Percentiles rank a stretch among this genome's conserved stretches.
Evolutionary conservation across 2,888 invertebrate genomes (phyloP).

Genomic region (Pinctada fucata): DNA sequence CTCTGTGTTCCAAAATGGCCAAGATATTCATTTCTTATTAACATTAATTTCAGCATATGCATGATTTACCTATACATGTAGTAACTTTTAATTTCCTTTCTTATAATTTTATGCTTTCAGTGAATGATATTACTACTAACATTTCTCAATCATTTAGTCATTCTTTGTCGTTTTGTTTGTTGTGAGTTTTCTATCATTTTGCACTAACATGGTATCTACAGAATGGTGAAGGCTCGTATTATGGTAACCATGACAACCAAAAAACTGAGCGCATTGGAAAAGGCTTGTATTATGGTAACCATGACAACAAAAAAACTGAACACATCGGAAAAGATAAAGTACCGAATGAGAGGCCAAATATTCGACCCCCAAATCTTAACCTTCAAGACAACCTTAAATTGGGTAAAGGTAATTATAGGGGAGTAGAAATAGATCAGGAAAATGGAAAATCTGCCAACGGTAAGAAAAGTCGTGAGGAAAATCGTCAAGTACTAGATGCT

Average conservation of each 20-base stretch:
- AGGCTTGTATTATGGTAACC: background rate
- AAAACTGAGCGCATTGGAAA: background rate
- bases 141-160: background rate
- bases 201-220: background rate
- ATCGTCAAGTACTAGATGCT: background rate
- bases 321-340: conserved; percentile 4
- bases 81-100: background rate
- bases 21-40: no score
- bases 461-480: background rate
- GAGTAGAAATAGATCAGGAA: background rate
- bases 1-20: no score
- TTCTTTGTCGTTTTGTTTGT: no score
- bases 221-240: background rate
- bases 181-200: background rate
- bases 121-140: background rate
- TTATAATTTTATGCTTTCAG: background rate
- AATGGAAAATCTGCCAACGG: background rate
- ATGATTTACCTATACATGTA: background rate
- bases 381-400: conserved; percentile 11
- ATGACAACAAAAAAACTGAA: background rate
- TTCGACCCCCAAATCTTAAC: conserved; percentile 11
- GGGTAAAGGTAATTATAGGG: background rate
- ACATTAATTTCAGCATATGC: no score
- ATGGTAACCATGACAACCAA: background rate
- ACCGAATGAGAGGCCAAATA: conserved; percentile 18